A percentile compares a stretch with the other conserved stretches of the same genome.
Conservation (phyloP, 2,113 vertebrate genomes). For the Alethe diademata region DNA sequence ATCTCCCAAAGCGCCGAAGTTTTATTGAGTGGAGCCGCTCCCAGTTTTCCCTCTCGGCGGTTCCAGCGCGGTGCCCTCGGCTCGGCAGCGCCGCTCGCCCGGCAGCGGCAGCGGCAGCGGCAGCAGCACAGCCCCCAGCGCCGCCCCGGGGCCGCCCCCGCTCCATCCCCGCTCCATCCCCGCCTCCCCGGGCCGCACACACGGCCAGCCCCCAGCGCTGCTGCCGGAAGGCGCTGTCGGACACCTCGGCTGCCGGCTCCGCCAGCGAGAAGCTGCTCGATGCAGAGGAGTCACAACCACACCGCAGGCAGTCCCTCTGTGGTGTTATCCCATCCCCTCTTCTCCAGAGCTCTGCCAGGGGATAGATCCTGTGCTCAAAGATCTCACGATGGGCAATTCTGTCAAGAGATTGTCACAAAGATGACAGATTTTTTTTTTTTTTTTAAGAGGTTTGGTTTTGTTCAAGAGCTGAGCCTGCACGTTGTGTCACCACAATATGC, state of each 20-base stretch:
- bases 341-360: slow-evolving; percentile 25
- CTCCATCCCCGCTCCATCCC: not conserved
- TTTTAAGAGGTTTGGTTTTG: not conserved
- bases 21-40: not conserved
- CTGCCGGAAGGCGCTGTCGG: not conserved
- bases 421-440: not conserved
- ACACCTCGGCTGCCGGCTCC: not conserved
- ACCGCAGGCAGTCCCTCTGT: not conserved
- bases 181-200: not conserved
- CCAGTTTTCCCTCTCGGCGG: not conserved
- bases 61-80: rapidly evolving
- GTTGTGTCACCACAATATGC: not conserved
- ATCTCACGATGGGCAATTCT: slow-evolving; percentile 56
- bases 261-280: not conserved
- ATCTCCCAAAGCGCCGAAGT: not conserved
- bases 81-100: not conserved
- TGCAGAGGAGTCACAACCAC: slow-evolving; percentile 30
- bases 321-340: not conserved
- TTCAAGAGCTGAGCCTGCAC: not conserved
- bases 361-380: not conserved
- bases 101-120: not conserved
- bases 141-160: not conserved
- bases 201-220: not conserved
- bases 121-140: not conserved
- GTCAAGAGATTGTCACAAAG: not conserved